Percentiles rank a stretch among this genome's conserved stretches.
Evolutionary conservation across 2,888 invertebrate genomes (phyloP).

Genomic region (Onchidella celtica): DNA sequence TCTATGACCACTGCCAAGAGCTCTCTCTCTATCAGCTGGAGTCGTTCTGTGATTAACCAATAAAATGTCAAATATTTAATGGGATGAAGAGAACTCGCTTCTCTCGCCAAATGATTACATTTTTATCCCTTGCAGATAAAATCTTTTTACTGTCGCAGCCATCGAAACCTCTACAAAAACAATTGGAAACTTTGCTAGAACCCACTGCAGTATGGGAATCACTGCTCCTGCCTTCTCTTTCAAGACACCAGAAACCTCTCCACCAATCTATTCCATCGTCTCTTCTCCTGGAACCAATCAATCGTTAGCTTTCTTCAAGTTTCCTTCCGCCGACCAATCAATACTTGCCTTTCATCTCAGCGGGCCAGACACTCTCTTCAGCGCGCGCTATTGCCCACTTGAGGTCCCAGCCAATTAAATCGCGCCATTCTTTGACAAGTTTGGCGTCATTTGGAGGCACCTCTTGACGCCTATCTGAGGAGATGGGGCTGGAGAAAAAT

Average conservation of each 20-base stretch:
- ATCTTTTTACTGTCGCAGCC: conserved; percentile 24
- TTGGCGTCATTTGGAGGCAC: conserved; percentile 44
- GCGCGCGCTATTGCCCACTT: conserved; percentile 41
- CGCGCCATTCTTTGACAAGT: conserved; percentile 36
- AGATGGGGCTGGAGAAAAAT: conserved; percentile 20
- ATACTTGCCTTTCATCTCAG: conserved; percentile 41
- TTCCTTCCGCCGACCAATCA: conserved; percentile 39
- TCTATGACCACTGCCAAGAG: too few species aligned
- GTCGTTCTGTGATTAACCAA: neutral
- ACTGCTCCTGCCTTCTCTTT: conserved; percentile 30
- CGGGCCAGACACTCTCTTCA: conserved; percentile 25
- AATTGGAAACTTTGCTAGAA: conserved; percentile 14
- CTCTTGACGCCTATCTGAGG: conserved; percentile 12
- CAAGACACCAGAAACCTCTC: conserved; percentile 37
- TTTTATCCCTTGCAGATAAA: conserved; percentile 8
- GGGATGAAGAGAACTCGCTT: conserved; percentile 14
- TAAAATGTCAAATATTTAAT: conserved; percentile 1
- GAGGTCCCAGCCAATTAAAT: conserved; percentile 49
- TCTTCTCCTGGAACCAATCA: conserved; percentile 42
- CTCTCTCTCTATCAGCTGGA: neutral
- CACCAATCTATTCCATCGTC: conserved; percentile 23
- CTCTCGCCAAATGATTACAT: conserved; percentile 28
- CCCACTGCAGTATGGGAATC: conserved; percentile 36
- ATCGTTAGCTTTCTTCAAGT: conserved; percentile 38
- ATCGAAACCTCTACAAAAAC: conserved; percentile 36